A percentile compares a stretch with the other conserved stretches of the same genome.
These are phyloP conservation scores for Chaetodon trifascialis DNA, from an alignment of 2,113 vertebrate genomes.

Conservation along the genomic window DNA sequence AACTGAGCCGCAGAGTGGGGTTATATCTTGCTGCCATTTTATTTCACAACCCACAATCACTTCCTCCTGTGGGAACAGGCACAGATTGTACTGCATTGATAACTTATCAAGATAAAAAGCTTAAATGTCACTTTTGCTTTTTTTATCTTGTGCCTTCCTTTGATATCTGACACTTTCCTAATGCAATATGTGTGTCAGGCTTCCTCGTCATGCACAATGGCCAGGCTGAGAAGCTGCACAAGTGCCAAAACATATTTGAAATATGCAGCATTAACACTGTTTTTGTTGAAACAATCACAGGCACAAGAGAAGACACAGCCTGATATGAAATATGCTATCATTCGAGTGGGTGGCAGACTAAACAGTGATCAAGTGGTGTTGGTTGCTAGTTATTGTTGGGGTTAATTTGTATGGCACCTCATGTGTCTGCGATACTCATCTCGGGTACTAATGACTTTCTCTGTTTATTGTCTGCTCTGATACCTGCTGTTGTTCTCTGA, in stretches of 20 bases:
- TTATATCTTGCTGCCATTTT: conserved; percentile 66
- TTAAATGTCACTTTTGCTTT: conserved; percentile 74
- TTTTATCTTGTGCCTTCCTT: conserved; percentile 61
- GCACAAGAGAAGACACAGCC: neutral
- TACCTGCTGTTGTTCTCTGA: conserved; percentile 76
- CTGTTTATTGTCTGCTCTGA: conserved; percentile 77
- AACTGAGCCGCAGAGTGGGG: conserved; percentile 44
- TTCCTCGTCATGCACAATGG: conserved; percentile 30
- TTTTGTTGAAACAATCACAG: conserved; percentile 20
- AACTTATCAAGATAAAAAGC: conserved; percentile 73
- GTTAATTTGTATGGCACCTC: conserved; percentile 80
- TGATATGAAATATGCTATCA: conserved; percentile 18
- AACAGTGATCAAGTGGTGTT: conserved; percentile 77
- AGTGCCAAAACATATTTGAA: neutral
- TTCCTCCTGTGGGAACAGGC: conserved; percentile 71
- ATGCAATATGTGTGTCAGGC: conserved; percentile 28
- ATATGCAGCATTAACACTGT: neutral
- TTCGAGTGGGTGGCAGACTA: conserved; percentile 23
- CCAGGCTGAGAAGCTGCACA: neutral
- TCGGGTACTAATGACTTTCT: conserved; percentile 85
- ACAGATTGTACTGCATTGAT: conserved; percentile 72
- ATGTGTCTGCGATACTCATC: conserved; percentile 83
- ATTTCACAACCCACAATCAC: conserved; percentile 39
- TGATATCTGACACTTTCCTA: conserved; percentile 61
- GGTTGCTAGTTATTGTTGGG: conserved; percentile 83